Base-by-base conservation (phyloP, 2,113 vertebrate genomes). In the Macrotis lagotis region DNA sequence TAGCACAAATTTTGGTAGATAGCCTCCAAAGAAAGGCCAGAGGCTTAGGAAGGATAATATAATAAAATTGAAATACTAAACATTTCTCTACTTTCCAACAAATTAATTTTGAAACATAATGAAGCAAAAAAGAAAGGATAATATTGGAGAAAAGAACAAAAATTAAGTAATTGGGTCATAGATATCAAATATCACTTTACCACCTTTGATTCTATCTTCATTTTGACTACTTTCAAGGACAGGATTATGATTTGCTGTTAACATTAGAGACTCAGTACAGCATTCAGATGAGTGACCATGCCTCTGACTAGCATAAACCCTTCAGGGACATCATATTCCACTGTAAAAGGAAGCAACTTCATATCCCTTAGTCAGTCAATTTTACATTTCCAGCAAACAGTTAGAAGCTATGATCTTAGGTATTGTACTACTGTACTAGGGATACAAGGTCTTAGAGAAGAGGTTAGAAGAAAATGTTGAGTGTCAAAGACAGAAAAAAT, bases 401-500 rank as follows among this genome's bases (percentile, higher is more conserved):
- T 95, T 89, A 88, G 97, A 97, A 97, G 96, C 95, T 93, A 97
- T 95, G 93, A 95, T 96, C 59, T 49, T 49, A n/a, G 59, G 37
- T 3, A 8, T 19, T 22, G n/a, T 22, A 0, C 44, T 50, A 11
- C n/a, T 22, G n/a, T 22, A 0, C 44, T 50, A 11, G n/a, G 51
- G 47, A 48, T 88, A 44, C 1, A 22, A 22, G 37, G 25, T n/a
- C n/a, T n/a, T n/a, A 26, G 37, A 49, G n/a, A 88, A 16, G 26
- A 14, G 2, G 2, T 5, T 26, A 55, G 48, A 26, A 66, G 51
- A 48, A 26, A 28, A 11, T 25, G 53, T 12, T 10, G 25, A 11
- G 50, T 9, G 47, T 1, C 0, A 7, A n/a, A 0, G 12, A 37
- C 9, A 28, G 19, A 48, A 47, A 50, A 37, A 25, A 3, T 50